Evolutionary conservation across 2,113 vertebrate genomes (phyloP).

Genomic region (Poeciliopsis occidentalis): DNA sequence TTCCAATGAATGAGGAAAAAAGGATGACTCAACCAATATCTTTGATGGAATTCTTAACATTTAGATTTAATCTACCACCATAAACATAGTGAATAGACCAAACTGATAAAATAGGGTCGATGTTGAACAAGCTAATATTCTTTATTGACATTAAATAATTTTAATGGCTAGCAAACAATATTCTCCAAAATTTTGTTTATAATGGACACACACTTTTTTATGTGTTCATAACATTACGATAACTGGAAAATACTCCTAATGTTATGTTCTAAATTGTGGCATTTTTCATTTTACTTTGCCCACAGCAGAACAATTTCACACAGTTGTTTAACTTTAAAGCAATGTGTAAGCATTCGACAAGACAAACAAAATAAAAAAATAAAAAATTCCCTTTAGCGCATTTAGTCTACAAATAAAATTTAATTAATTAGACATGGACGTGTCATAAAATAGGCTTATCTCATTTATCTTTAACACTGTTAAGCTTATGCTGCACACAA

Average conservation of each 20-base stretch:
- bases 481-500: background rate
- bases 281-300: background rate
- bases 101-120: too few species aligned
- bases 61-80: too few species aligned
- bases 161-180: background rate
- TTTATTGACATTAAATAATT: background rate
- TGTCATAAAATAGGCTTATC: background rate
- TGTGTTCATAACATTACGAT: background rate
- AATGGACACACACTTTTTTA: background rate
- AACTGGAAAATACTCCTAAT: background rate
- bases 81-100: too few species aligned
- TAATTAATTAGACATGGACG: constrained; percentile 7
- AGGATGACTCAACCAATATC: too few species aligned
- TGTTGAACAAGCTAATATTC: background rate
- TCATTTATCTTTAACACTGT: background rate
- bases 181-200: background rate
- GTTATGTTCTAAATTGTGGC: background rate
- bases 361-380: background rate
- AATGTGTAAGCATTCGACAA: background rate
- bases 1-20: too few species aligned
- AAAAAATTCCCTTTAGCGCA: background rate
- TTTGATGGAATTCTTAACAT: too few species aligned
- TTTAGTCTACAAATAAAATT: constrained; percentile 15
- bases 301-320: too few species aligned
- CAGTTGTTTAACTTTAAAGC: background rate